These are phyloP conservation scores for Platerodrilus igneus DNA, from an alignment of 2,888 invertebrate genomes.

Conservation along the genomic window DNA sequence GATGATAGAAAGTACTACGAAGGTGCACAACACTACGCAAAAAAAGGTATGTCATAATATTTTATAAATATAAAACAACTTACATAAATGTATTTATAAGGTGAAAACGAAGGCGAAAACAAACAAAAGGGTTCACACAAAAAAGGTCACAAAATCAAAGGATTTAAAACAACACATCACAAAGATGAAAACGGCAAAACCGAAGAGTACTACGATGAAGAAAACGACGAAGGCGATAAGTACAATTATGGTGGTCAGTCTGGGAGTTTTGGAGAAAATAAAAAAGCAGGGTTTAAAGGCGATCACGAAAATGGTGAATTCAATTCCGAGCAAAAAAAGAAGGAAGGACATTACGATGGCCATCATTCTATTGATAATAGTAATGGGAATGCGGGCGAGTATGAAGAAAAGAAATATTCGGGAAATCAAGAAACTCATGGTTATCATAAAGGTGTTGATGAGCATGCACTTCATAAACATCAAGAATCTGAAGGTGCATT, in stretches of 20 bases:
- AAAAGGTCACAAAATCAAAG: constrained; percentile 62
- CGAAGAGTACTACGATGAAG: constrained; percentile 62
- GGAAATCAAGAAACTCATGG: constrained; percentile 56
- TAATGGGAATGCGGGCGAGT: constrained; percentile 59
- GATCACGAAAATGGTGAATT: constrained; percentile 57
- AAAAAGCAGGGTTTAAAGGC: constrained; percentile 56
- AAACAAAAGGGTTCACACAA: constrained; percentile 58
- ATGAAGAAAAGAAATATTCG: constrained; percentile 56
- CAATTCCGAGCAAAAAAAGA: constrained; percentile 55
- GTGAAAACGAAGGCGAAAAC: constrained; percentile 54
- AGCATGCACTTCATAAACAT: constrained; percentile 58
- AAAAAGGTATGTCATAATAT: constrained; percentile 50
- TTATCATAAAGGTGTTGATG: constrained; percentile 58
- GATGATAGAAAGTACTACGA: constrained; percentile 58
- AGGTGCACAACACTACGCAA: constrained; percentile 55
- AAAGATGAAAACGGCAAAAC: constrained; percentile 64
- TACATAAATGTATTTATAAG: constrained; percentile 29
- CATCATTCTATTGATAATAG: constrained; percentile 55
- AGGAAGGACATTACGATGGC: constrained; percentile 56
- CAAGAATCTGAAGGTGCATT: constrained; percentile 57
- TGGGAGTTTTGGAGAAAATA: constrained; percentile 56
- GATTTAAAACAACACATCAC: constrained; percentile 62
- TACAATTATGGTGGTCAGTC: constrained; percentile 54
- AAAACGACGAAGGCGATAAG: constrained; percentile 60
- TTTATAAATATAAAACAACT: constrained; percentile 6